phyloP scores from a whole-genome alignment of 2,797 vertebrate genomes.

The Margarornis squamiger region DNA sequence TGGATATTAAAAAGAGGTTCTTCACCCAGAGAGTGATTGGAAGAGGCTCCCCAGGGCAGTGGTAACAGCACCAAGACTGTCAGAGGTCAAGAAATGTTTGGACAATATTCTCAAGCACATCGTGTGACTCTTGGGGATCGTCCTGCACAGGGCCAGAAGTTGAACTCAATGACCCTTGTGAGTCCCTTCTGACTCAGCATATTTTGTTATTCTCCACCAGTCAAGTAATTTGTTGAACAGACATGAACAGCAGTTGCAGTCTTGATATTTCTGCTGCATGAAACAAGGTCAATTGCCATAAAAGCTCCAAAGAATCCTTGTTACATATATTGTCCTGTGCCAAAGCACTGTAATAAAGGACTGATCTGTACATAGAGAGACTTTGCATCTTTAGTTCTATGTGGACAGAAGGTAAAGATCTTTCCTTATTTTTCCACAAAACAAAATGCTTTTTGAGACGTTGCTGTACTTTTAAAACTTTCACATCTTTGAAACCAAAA shows the following conservation, averaged over 20 bases:
- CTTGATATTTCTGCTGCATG: neutral
- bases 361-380: neutral
- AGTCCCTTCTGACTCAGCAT: neutral
- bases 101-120: neutral
- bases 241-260: constrained; percentile 13
- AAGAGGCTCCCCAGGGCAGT: neutral
- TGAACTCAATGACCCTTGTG: neutral
- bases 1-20: neutral
- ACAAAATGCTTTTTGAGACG: neutral
- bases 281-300: neutral
- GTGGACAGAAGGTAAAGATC: neutral
- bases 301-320: constrained; percentile 5
- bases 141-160: too few relatives aligned
- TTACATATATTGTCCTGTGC: neutral
- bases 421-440: neutral
- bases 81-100: neutral
- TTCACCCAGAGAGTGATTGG: neutral
- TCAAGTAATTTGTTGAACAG: neutral
- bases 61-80: neutral
- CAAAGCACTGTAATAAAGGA: constrained; percentile 1
- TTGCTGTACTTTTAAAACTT: neutral
- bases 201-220: neutral
- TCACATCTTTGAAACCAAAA: neutral
- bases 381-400: neutral
- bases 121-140: neutral